Percentiles rank a stretch among this genome's conserved stretches.
These are phyloP conservation scores for Amphipyra tragopoginis DNA, from an alignment of 2,888 invertebrate genomes.

Conservation along the genomic window DNA sequence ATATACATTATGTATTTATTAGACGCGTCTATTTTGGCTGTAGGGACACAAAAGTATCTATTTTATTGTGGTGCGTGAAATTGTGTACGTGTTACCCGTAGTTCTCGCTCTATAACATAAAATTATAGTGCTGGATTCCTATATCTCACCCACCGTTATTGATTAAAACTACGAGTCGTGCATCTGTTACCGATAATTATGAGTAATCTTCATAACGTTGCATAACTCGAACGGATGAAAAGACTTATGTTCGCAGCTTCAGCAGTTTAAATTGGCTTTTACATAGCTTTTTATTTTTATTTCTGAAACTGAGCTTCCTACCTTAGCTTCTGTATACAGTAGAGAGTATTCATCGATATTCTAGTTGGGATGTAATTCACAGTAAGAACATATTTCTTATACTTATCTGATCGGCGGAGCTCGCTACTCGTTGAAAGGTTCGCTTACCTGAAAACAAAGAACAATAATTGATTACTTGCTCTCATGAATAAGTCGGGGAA, in stretches of 20 bases:
- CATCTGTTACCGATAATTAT: not conserved
- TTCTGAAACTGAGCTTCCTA: too few relatives aligned
- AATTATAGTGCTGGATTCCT: not conserved
- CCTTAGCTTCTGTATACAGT: too few relatives aligned
- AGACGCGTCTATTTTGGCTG: slow-evolving; percentile 23
- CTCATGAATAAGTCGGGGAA: slow-evolving; percentile 60
- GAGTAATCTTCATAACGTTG: too few relatives aligned
- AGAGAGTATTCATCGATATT: slow-evolving; percentile 4
- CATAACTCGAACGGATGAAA: too few relatives aligned
- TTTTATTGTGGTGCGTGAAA: slow-evolving; percentile 34
- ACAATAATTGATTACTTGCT: slow-evolving; percentile 67
- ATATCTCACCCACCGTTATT: not conserved
- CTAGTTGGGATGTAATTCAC: slow-evolving; percentile 44
- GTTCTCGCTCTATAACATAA: slow-evolving; percentile 17
- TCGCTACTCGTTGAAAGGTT: slow-evolving; percentile 52
- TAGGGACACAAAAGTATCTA: slow-evolving; percentile 25
- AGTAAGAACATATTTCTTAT: slow-evolving; percentile 59
- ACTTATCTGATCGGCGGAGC: slow-evolving; percentile 65
- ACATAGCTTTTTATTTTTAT: too few relatives aligned
- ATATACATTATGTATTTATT: slow-evolving; percentile 50
- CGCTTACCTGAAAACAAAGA: slow-evolving; percentile 80
- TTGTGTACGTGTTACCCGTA: slow-evolving; percentile 15
- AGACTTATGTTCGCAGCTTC: too few relatives aligned
- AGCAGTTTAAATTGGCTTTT: too few relatives aligned
- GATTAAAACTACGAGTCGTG: not conserved